Base-by-base conservation (phyloP, 2,888 invertebrate genomes). In the Balanococcus diminutus region DNA sequence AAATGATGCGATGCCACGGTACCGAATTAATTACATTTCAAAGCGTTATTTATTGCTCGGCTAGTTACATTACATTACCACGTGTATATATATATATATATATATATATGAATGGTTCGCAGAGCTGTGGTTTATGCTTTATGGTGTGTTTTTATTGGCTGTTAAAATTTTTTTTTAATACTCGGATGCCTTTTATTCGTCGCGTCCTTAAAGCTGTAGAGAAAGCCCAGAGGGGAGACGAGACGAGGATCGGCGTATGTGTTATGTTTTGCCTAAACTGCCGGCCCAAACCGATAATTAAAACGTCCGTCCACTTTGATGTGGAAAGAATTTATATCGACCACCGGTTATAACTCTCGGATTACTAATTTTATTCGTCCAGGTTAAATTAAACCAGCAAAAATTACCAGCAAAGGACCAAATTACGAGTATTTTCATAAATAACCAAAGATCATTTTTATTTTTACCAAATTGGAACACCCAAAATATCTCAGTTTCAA, bases 221-320 rank as follows among this genome's bases (percentile, higher is more conserved):
- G n/a, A n/a, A 11, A 36, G 36, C 36, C 36, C 8, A 42, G 11
- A 42, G 42, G 42, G 42, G 2, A 56, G 22, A 22, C 2, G 4
- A n/a, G 46, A 2, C n/a, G 22, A 8, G 22, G 22, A 0, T 0
- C 22, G 2, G 2, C 56, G 56, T 19, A 56, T 56, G 56, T 11
- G 56, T 56, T 56, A 56, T 56, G 56, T 67, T 67, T 31, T 28
- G n/a, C 67, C 16, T 31, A 67, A 67, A 14, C 16, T 56, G 19
- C 16, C 28, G 67, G 67, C 16, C 67, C 28, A 67, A 5, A 19
- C 16, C 28, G 28, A 28, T 67, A 67, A 67, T 67, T 67, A 67
- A 67, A 67, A 67, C 67, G 67, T 67, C 67, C 6, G 67, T 67
- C 67, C 67, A 67, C 67, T 67, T 67, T 67, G 67, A 67, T 67